Percentiles rank a stretch among this genome's conserved stretches.
phyloP scores from a whole-genome alignment of 1,140 invertebrate genomes.

The Calephelis virginiensis region DNA sequence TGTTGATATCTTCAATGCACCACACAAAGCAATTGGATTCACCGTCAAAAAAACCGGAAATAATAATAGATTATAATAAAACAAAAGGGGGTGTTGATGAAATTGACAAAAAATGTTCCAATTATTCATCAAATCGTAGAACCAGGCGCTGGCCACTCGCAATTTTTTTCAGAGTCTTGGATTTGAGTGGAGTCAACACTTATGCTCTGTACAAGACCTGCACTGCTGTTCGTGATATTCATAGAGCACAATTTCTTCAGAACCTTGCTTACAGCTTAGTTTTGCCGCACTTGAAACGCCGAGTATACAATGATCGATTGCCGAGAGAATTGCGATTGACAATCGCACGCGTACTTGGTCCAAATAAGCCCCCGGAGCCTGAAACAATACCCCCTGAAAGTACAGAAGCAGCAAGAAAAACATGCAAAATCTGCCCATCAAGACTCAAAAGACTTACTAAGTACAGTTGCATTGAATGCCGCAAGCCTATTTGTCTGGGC shows the following conservation, averaged over 20 bases:
- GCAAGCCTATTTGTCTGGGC: constrained; percentile 28
- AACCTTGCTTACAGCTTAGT: constrained; percentile 25
- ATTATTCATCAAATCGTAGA: constrained; percentile 28
- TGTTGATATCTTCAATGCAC: constrained; percentile 36
- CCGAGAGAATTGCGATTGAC: constrained; percentile 29
- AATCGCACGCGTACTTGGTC: constrained; percentile 28
- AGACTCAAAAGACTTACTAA: constrained; percentile 30
- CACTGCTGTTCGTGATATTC: constrained; percentile 24
- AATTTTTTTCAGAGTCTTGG: constrained; percentile 28
- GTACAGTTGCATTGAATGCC: constrained; percentile 29
- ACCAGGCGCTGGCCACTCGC: constrained; percentile 17
- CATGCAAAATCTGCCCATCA: constrained; percentile 29
- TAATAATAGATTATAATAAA: constrained; percentile 29
- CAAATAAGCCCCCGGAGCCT: constrained; percentile 28
- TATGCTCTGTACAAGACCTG: constrained; percentile 25
- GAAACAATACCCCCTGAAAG: constrained; percentile 24
- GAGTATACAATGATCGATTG: constrained; percentile 27
- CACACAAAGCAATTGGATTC: constrained; percentile 30
- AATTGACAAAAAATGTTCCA: constrained; percentile 31
- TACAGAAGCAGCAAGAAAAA: constrained; percentile 22
- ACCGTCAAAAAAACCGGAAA: constrained; percentile 28
- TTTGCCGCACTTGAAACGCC: constrained; percentile 23
- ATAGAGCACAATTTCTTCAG: constrained; percentile 26
- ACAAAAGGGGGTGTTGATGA: constrained; percentile 2
- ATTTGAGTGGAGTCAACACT: constrained; percentile 27